Percentiles rank a stretch among this genome's conserved stretches.
Conservation (phyloP, 2,888 invertebrate species). For the Didymodactylos carnosus region DNA sequence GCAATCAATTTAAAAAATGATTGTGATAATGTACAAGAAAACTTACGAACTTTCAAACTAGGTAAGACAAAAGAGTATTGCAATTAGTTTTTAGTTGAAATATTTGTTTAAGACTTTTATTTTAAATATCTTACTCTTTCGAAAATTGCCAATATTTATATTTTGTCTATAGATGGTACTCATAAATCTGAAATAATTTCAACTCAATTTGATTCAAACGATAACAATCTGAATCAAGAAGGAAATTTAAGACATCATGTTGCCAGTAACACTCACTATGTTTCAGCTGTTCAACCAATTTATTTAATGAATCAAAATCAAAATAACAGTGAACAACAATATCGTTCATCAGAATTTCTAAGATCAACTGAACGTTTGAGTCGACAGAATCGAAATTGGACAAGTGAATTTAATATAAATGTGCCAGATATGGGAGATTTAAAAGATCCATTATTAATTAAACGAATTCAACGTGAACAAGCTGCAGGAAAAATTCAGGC, state of each 20-base stretch:
- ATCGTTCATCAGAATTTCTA: background rate
- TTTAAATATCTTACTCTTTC: too few relatives aligned
- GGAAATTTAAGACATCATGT: background rate
- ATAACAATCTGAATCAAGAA: background rate
- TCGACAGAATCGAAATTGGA: background rate
- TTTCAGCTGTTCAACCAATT: background rate
- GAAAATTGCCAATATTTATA: too few relatives aligned
- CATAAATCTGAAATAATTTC: background rate
- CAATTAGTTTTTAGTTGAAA: too few relatives aligned
- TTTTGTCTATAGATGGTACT: background rate
- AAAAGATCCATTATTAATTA: background rate
- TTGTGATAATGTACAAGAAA: background rate
- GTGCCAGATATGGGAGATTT: background rate
- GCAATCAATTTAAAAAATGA: background rate
- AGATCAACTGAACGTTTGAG: background rate
- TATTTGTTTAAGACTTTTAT: too few relatives aligned
- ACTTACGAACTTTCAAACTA: background rate
- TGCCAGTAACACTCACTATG: too few relatives aligned
- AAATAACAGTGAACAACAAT: background rate
- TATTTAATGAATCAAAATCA: background rate
- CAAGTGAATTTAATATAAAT: background rate
- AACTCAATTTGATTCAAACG: too few relatives aligned
- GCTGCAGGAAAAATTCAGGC: slow-evolving; percentile 24
- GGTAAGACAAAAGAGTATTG: background rate
- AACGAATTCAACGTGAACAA: background rate